Evolutionary conservation across 2,113 vertebrate species (phyloP).

Genomic region (Oxyruncus cristatus): DNA sequence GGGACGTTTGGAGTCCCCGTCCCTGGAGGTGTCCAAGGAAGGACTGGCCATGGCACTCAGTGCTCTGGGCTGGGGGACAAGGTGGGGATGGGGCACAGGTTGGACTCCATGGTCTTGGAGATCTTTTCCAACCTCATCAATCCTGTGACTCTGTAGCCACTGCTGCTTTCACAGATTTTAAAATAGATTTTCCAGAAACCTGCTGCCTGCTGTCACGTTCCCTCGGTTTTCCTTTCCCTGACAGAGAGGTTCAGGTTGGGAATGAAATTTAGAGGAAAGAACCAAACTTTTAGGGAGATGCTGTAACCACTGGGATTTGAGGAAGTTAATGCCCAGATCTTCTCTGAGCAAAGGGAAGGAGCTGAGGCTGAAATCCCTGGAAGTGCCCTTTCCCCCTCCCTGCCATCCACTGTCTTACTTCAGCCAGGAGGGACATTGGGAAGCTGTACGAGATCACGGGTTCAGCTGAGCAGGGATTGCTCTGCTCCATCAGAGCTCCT

Average conservation of each 20-base stretch:
- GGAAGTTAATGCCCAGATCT: not conserved
- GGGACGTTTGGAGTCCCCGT: not conserved
- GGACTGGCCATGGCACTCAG: fast-evolving
- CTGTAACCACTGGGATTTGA: not conserved
- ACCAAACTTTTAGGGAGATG: not conserved
- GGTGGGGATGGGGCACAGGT: not conserved
- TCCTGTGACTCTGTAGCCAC: not conserved
- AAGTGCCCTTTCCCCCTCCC: not conserved
- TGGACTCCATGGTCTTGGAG: not conserved
- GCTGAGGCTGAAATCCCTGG: not conserved
- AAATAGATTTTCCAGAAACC: not conserved
- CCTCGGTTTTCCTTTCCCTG: not conserved
- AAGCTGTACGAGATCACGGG: too few relatives aligned
- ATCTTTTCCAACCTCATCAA: not conserved
- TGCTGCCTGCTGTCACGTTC: not conserved
- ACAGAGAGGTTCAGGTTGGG: not conserved
- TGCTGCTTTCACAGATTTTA: not conserved
- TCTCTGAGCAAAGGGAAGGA: not conserved
- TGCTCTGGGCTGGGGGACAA: not conserved
- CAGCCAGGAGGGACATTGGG: too few relatives aligned
- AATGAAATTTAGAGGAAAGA: not conserved
- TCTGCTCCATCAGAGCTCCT: too few relatives aligned
- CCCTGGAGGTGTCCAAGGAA: not conserved
- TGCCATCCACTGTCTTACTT: too few relatives aligned
- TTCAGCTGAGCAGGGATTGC: too few relatives aligned